Base-by-base conservation (phyloP, 92 coral and sea anemone genomes). In the Porites rus region DNA sequence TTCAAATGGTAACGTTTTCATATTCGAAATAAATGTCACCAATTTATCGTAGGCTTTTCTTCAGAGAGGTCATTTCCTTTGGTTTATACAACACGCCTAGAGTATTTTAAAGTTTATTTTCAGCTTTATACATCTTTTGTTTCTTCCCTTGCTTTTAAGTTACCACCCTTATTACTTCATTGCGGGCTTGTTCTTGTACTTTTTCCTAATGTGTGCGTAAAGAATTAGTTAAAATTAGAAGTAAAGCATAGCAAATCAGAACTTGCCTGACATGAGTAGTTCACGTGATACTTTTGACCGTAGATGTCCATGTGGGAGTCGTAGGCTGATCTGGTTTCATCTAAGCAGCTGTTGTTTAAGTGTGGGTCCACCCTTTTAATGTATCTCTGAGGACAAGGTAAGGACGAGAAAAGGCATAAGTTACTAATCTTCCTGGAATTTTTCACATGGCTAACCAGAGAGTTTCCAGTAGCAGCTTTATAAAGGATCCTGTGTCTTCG, bases 191-290 rank as follows among this genome's bases (percentile, higher is more conserved):
- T 38, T 38, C 46, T 38, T 38, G 46, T 38, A 38, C 46, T 38
- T 38, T 38, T 38, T 38, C 46, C 46, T 38, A 38, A 38, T 38
- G 46, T 38, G 46, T 2, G 46, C 46, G 5, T 3, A 38, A 38
- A 38, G 46, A 38, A 38, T 38, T 3, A 38, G 46, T 38, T 38
- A 38, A 38, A 38, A 38, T 3, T 38, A 38, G 0, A 38, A 38
- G 46, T 38, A 38, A 3, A 4, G 46, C 46, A 38, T 3, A 38
- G 5, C 6, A 38, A 3, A 19, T 17, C 46, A n/a, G 17, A 6
- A n/a, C 87, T 76, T 58, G 88, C 98, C 96, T 90, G 92, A 11
- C 86, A 77, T 5, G 98, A 90, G 70, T 94, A 94, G 8, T 82
- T 81, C 10, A 92, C 88, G 77, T 89, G 75, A 69, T 92, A 92